phyloP scores from a whole-genome alignment of 2,888 invertebrate genomes.

The Callinectes sapidus region DNA sequence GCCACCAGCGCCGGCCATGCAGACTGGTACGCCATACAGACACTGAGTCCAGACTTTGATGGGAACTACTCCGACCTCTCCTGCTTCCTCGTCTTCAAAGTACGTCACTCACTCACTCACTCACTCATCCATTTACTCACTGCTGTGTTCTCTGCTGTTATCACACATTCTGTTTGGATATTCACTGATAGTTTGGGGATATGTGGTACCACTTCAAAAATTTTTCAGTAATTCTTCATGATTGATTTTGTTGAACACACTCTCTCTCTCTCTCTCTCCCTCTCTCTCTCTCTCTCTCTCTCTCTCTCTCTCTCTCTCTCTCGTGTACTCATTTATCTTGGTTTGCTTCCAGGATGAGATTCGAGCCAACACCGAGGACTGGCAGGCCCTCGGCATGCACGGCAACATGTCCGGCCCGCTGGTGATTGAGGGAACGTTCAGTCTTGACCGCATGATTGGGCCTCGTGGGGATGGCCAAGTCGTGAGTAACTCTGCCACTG shows the following conservation, averaged over 20 bases:
- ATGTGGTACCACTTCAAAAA: too few species aligned
- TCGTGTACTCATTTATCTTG: background rate
- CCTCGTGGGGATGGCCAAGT: constrained; percentile 55
- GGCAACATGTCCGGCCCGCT: constrained; percentile 72
- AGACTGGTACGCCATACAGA: constrained; percentile 72
- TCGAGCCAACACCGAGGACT: constrained; percentile 71
- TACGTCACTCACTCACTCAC: background rate
- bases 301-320: constrained; percentile 1
- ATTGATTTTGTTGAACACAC: too few species aligned
- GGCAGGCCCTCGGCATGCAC: constrained; percentile 70
- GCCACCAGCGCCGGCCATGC: constrained; percentile 72
- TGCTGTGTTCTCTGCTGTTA: background rate
- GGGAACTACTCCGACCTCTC: constrained; percentile 68
- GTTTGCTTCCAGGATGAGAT: constrained; percentile 64
- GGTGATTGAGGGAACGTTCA: constrained; percentile 66
- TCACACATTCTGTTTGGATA: background rate
- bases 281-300: constrained; percentile 1
- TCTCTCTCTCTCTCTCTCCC: background rate
- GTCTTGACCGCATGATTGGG: constrained; percentile 65
- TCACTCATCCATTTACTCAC: too few species aligned
- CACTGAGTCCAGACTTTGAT: constrained; percentile 60
- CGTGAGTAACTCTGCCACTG: constrained; percentile 33
- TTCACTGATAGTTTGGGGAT: background rate
- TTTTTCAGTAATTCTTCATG: too few species aligned
- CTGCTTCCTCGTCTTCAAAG: constrained; percentile 72